Percentiles rank a stretch among this genome's conserved stretches.
Evolutionary conservation across 2,888 invertebrate species (phyloP).

Genomic region (Syritta pipiens): DNA sequence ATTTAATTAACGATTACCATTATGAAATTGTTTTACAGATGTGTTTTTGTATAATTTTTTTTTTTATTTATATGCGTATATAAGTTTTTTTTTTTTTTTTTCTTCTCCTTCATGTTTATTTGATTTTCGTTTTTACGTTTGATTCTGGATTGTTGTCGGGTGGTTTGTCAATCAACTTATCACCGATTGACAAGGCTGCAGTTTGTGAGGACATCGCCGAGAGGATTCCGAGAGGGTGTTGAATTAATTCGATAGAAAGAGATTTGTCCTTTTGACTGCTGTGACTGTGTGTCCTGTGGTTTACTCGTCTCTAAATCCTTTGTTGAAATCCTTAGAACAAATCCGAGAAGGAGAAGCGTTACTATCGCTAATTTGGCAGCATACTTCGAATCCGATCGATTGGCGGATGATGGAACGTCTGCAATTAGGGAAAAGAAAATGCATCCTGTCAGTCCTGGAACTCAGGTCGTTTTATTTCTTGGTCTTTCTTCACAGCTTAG

Average conservation of each 20-base stretch:
- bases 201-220: background rate
- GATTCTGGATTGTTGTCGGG: background rate
- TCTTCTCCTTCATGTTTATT: constrained; percentile 1
- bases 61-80: constrained; percentile 23
- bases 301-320: background rate
- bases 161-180: constrained; percentile 25
- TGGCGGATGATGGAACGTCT: constrained; percentile 57
- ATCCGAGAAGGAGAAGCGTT: constrained; percentile 29
- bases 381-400: constrained; percentile 34
- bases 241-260: background rate
- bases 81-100: constrained; percentile 2
- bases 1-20: constrained; percentile 56
- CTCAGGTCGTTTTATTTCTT: constrained; percentile 26
- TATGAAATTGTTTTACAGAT: constrained; percentile 62
- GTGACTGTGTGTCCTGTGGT: too few species aligned
- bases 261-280: background rate
- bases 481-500: constrained; percentile 31
- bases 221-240: background rate
- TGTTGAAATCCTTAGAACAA: constrained; percentile 44
- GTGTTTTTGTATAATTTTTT: constrained; percentile 17
- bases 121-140: constrained; percentile 35
- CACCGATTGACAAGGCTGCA: constrained; percentile 35
- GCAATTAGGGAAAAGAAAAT: constrained; percentile 41
- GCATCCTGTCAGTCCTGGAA: constrained; percentile 58
- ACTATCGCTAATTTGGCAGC: constrained; percentile 51